Percentiles rank a stretch among this genome's conserved stretches.
Conservation (phyloP, 2,888 invertebrate species). For the Aspidiotus rigidus region DNA sequence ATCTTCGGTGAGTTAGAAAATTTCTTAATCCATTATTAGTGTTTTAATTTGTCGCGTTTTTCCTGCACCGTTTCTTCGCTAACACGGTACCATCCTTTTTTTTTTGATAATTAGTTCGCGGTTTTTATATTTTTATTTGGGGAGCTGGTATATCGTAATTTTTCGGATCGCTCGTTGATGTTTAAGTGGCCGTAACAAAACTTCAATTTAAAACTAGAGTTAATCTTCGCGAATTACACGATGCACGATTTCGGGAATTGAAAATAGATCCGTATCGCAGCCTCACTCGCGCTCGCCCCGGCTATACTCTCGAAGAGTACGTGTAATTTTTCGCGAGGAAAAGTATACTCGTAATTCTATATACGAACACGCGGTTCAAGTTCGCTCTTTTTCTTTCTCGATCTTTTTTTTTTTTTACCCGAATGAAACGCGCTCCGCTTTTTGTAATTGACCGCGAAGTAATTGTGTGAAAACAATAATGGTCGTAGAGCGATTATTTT, state of each 20-base stretch:
- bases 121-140: background rate
- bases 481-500: too few relatives aligned
- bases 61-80: too few relatives aligned
- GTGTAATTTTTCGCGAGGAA: conserved; percentile 2
- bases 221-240: background rate
- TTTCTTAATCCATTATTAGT: background rate
- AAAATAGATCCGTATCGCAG: background rate
- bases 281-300: background rate
- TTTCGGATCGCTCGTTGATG: background rate
- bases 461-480: background rate
- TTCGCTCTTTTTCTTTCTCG: too few relatives aligned
- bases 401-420: too few relatives aligned
- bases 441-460: background rate
- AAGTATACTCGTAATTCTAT: background rate
- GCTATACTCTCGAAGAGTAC: background rate
- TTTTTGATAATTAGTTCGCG: background rate
- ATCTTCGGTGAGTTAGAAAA: conserved; percentile 17
- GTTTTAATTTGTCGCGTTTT: too few relatives aligned
- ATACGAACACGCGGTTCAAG: too few relatives aligned
- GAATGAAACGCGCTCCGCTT: background rate
- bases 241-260: background rate
- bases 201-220: background rate
- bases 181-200: background rate
- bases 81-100: too few relatives aligned
- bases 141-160: background rate